Conservation (phyloP, 37 sponge, comb jelly and placozoan genomes). For the Amphimedon queenslandica region DNA sequence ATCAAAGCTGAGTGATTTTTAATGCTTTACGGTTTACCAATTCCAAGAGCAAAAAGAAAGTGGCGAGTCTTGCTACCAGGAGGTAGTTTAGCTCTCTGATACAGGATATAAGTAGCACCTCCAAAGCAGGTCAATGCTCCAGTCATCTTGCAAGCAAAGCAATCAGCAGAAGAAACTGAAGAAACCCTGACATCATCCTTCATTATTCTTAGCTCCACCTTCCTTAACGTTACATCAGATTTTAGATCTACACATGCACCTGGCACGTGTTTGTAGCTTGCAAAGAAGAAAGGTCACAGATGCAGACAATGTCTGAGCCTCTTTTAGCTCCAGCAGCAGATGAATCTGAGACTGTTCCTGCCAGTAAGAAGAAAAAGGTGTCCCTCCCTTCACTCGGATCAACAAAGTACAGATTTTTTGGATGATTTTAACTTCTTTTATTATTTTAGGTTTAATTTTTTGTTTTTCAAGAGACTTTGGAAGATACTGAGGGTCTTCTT, state of each 20-base stretch:
- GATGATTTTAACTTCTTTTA: neutral
- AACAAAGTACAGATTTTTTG: too few relatives aligned
- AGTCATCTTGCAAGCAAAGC: constrained; percentile 53
- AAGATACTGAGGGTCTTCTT: constrained; percentile 40
- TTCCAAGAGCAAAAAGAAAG: constrained; percentile 32
- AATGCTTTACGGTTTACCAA: constrained; percentile 21
- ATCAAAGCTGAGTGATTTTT: too few relatives aligned
- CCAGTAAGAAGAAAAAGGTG: too few relatives aligned
- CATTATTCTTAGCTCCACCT: too few relatives aligned
- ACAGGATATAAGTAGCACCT: constrained; percentile 46
- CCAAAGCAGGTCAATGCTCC: constrained; percentile 77
- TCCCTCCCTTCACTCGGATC: too few relatives aligned
- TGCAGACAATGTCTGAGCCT: too few relatives aligned
- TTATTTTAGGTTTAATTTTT: constrained; percentile 36
- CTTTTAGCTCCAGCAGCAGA: too few relatives aligned
- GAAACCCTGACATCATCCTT: too few relatives aligned
- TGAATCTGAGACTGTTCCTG: too few relatives aligned
- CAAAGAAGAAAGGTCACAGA: too few relatives aligned
- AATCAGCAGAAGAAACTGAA: constrained; percentile 25
- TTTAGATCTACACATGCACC: neutral
- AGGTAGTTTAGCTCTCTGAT: constrained; percentile 40
- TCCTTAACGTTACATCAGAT: too few relatives aligned
- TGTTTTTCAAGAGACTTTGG: constrained; percentile 43
- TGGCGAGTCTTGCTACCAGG: constrained; percentile 28
- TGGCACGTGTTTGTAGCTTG: neutral